phyloP scores from a whole-genome alignment of 2,113 vertebrate genomes.

The Bolborhynchus lineola region DNA sequence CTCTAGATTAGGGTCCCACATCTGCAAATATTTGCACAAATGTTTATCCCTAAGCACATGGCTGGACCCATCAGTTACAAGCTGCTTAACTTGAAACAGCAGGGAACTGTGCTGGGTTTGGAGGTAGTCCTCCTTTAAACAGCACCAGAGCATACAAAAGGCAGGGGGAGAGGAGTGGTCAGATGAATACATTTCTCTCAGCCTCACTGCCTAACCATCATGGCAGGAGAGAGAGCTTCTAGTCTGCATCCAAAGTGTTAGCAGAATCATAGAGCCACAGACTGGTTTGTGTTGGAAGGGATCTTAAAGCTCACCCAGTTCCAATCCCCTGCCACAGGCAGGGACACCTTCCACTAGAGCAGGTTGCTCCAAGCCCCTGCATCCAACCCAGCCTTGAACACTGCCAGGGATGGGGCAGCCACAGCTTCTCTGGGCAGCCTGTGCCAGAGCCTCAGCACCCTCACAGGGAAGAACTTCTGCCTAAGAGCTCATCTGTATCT shows the following conservation, averaged over 20 bases:
- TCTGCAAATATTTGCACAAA: conserved; percentile 20
- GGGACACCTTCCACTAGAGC: background rate
- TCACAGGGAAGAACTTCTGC: background rate
- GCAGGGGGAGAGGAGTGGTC: background rate
- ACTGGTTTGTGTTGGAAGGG: background rate
- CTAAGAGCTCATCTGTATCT: background rate
- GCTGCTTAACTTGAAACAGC: background rate
- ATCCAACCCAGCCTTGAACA: background rate
- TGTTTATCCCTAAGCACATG: background rate
- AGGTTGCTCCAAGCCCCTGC: background rate
- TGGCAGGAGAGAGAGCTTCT: background rate
- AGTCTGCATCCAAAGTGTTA: background rate
- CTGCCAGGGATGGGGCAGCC: background rate
- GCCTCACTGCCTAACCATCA: background rate
- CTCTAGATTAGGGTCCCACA: background rate
- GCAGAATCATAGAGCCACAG: background rate
- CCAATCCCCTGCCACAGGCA: background rate
- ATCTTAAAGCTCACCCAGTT: background rate
- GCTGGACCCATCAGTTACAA: background rate
- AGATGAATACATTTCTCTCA: background rate
- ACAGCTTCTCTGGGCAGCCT: background rate
- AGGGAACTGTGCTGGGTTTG: background rate
- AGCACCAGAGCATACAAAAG: background rate
- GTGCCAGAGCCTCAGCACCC: background rate
- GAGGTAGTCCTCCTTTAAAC: background rate